Percentiles rank a stretch among this genome's conserved stretches.
Conservation (phyloP, 2,888 invertebrate species). For the Pelosia muscerda region DNA sequence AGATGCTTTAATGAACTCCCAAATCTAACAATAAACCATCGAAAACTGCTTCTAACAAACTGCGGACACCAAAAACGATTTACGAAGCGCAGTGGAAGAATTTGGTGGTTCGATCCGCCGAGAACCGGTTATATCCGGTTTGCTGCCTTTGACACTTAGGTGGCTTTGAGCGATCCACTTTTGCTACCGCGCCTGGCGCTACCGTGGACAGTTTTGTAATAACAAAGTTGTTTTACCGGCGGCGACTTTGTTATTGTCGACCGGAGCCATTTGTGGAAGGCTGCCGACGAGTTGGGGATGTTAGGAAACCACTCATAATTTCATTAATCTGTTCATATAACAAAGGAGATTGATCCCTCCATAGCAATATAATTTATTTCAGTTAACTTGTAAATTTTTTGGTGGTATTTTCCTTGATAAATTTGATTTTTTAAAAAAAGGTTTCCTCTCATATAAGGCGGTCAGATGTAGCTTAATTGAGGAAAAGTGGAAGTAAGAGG, state of each 20-base stretch:
- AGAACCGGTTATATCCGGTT: slow-evolving; percentile 35
- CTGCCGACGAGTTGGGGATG: not conserved
- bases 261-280: not conserved
- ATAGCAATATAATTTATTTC: too few species aligned
- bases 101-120: slow-evolving; percentile 20
- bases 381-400: too few species aligned
- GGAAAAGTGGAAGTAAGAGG: too few species aligned
- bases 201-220: slow-evolving; percentile 28
- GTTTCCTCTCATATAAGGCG: too few species aligned
- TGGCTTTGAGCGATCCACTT: slow-evolving; percentile 36
- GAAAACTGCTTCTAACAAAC: not conserved
- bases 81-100: slow-evolving; percentile 34
- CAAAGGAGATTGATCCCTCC: too few species aligned
- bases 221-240: slow-evolving; percentile 15
- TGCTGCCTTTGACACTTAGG: slow-evolving; percentile 37
- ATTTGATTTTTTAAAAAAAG: too few species aligned
- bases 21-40: not conserved
- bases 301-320: not conserved
- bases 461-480: too few species aligned
- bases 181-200: not conserved
- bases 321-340: not conserved
- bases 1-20: too few species aligned
- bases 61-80: slow-evolving; percentile 29
- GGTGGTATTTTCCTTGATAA: too few species aligned
- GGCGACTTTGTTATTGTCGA: not conserved